Evolutionary conservation across 1,140 invertebrate genomes (phyloP).

Genomic region (Ganaspis sp.): DNA sequence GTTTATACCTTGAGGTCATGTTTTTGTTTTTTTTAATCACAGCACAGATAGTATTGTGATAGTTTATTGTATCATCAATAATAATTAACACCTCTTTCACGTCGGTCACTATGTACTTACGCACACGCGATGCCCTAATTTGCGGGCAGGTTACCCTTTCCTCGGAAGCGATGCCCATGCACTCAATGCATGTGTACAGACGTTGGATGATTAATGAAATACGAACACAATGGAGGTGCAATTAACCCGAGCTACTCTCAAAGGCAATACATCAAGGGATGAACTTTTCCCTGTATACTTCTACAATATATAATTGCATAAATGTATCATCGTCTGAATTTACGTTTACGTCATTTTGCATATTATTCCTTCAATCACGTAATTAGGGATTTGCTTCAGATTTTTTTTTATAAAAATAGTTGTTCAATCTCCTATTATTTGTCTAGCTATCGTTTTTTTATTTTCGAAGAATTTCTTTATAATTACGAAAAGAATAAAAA

Average conservation of each 20-base stretch:
- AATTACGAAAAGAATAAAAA: no score
- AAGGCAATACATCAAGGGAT: conserved; percentile 19
- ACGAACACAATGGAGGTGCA: conserved; percentile 50
- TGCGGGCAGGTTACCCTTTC: conserved; percentile 46
- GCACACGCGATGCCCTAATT: conserved; percentile 53
- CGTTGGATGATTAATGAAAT: conserved; percentile 54
- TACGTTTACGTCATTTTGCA: no score
- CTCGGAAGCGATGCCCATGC: conserved; percentile 48
- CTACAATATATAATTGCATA: not conserved
- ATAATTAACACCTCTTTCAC: conserved; percentile 18
- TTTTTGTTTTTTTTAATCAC: not conserved
- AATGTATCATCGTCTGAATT: not conserved
- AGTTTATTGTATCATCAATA: conserved; percentile 31
- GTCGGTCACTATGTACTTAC: conserved; percentile 40
- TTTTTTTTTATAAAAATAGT: no score
- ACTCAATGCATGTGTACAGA: conserved; percentile 42
- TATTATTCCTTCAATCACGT: not conserved
- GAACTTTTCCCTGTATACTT: not conserved
- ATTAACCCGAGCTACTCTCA: conserved; percentile 42
- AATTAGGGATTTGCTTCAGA: not conserved
- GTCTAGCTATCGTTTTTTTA: no score
- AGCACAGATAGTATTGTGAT: not conserved
- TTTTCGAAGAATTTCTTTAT: no score
- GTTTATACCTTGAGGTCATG: no score
- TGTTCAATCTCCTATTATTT: no score